Percentiles rank a stretch among this genome's conserved stretches.
These are phyloP conservation scores for Drosophila prosaltans DNA, from an alignment of 1,140 invertebrate genomes.

Conservation along the genomic window DNA sequence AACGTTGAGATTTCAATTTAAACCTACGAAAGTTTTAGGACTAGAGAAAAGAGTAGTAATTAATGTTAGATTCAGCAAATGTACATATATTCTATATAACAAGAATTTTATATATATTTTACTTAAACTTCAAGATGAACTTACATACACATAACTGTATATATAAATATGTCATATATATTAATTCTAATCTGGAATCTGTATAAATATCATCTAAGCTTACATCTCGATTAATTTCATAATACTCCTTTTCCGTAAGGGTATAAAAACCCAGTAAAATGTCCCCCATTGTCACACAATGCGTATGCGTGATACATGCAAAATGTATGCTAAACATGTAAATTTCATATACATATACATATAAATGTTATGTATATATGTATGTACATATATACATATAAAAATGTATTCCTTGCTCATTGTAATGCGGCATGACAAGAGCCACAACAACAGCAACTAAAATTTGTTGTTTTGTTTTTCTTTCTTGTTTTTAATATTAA, in stretches of 20 bases:
- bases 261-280: slow-evolving; percentile 31
- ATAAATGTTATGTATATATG: slow-evolving; percentile 14
- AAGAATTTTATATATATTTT: no score
- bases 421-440: slow-evolving; percentile 58
- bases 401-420: slow-evolving; percentile 27
- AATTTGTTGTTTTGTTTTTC: slow-evolving; percentile 44
- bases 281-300: slow-evolving; percentile 41
- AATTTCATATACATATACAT: slow-evolving; percentile 34
- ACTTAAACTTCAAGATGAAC: no score
- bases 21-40: no score
- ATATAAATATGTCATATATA: no score
- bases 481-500: slow-evolving; percentile 53
- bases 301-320: slow-evolving; percentile 63
- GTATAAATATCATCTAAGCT: no score
- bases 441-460: slow-evolving; percentile 27
- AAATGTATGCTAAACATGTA: slow-evolving; percentile 55
- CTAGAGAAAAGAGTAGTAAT: no score
- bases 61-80: no score
- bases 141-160: no score
- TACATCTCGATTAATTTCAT: neutral
- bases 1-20: no score
- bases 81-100: no score
- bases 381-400: slow-evolving; percentile 22
- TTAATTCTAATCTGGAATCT: no score
- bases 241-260: neutral